phyloP scores from a whole-genome alignment of 2,888 invertebrate species.

The Pristionchus exspectatus region DNA sequence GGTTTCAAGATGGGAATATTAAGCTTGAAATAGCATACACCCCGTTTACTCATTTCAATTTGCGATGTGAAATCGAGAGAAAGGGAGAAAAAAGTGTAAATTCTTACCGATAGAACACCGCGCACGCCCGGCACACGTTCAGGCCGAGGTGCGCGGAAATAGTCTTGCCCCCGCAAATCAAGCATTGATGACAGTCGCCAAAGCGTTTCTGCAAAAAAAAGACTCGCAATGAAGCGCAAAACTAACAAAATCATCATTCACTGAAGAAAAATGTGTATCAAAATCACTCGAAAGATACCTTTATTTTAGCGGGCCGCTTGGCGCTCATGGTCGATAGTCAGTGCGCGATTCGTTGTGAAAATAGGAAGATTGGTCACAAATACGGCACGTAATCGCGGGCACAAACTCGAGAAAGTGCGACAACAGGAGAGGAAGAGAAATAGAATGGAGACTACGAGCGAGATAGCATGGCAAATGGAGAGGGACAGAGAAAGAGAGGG shows the following conservation, averaged over 20 bases:
- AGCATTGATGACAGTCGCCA: constrained; percentile 19
- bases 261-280: not conserved
- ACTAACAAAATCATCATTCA: not conserved
- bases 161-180: constrained; percentile 24
- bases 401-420: constrained; percentile 17
- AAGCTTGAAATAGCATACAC: too few species aligned
- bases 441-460: not conserved
- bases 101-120: not conserved
- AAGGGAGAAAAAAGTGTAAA: too few species aligned
- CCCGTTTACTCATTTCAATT: too few species aligned
- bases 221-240: not conserved
- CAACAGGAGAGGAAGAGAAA: not conserved
- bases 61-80: too few species aligned
- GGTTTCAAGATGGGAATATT: too few species aligned
- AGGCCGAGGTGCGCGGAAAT: constrained; percentile 32
- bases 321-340: not conserved
- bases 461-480: not conserved
- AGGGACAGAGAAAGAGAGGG: not conserved
- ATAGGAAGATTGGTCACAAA: too few species aligned
- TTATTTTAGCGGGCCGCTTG: not conserved
- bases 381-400: not conserved
- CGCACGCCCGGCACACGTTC: constrained; percentile 28
- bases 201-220: constrained; percentile 4
- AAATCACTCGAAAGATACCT: not conserved
- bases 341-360: not conserved